Evolutionary conservation across 2,113 vertebrate species (phyloP), one percentile per base, ranked within the genome.

Genomic region (Andinoacara biseriatus): DNA sequence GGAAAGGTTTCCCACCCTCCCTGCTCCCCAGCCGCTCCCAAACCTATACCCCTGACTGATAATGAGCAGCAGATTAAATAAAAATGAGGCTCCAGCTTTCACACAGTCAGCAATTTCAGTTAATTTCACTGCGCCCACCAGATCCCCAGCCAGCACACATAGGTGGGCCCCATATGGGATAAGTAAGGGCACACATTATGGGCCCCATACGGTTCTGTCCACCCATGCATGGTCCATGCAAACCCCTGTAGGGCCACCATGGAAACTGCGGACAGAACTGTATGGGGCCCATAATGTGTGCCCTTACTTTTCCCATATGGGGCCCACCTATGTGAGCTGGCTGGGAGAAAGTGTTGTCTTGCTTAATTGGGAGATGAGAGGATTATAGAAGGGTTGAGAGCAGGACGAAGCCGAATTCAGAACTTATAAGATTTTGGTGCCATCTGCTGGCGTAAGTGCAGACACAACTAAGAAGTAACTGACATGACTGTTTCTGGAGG

Each of bases 361-460:
- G 10, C 6, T 79, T 83, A 46, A 82, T 15, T 79, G 29, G 49
- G 10, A 58, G 62, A 81, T 82, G 31, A 78, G 81, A 79, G 24
- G 26, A 62, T 84, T 69, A 59, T 10, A 11, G 76, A 20, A 3
- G 11, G 38, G 62, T 75, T 80, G 33, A 40, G 63, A 40, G 6
- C 4, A 7, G n/a, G 58, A 31, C 15, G 58, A n/a, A 81, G 4
- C 15, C 52, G 14, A 14, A 35, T 10, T 29, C 60, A 22, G 5
- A 43, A 26, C 24, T 10, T 24, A 31, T 62, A 6, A 81, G 20
- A 40, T 56, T 49, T 1, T 76, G 72, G 22, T 11, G 87, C 82
- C 89, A 83, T 80, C 92, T 91, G 79, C 58, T 85, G 89, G 85
- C n/a, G 52, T 7, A 52, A 74, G 1, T 11, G 15, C 2, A 59